phyloP scores from a whole-genome alignment of 2,113 vertebrate species.

The Myanophis thanlyinensis region DNA sequence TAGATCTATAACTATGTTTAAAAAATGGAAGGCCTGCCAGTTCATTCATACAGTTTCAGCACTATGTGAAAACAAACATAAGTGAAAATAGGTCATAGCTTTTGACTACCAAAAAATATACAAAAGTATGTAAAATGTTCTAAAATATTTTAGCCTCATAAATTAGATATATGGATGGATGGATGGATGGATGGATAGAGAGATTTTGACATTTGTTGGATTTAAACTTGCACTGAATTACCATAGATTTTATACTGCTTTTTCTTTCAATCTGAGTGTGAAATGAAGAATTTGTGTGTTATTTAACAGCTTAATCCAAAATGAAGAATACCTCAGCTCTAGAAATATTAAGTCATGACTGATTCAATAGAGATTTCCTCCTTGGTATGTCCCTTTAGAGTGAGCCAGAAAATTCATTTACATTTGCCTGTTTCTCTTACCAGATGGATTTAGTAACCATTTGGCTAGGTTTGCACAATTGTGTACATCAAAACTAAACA shows the following conservation, averaged over 20 bases:
- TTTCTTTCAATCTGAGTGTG: not conserved
- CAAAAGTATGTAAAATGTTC: slow-evolving; percentile 30
- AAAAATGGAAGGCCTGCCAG: slow-evolving; percentile 21
- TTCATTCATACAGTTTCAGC: slow-evolving; percentile 19
- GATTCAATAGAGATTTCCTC: not conserved
- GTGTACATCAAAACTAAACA: not conserved
- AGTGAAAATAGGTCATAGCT: not conserved
- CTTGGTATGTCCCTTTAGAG: not conserved
- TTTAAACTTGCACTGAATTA: not conserved
- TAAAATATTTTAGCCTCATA: not conserved
- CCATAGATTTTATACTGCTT: not conserved
- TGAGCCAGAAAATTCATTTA: not conserved
- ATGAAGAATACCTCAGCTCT: not conserved
- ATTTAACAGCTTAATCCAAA: not conserved
- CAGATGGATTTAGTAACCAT: not conserved
- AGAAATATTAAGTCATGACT: not conserved
- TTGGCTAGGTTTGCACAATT: not conserved
- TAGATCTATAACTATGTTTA: slow-evolving; percentile 38
- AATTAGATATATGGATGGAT: not conserved
- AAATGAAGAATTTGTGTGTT: not conserved
- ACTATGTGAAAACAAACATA: not conserved
- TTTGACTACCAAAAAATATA: slow-evolving; percentile 15
- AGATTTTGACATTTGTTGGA: not conserved
- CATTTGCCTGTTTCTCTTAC: not conserved
- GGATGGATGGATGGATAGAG: not conserved